Percentiles rank a stretch among this genome's conserved stretches.
phyloP scores from a whole-genome alignment of 2,113 vertebrate species.

The Scophthalmus maximus region DNA sequence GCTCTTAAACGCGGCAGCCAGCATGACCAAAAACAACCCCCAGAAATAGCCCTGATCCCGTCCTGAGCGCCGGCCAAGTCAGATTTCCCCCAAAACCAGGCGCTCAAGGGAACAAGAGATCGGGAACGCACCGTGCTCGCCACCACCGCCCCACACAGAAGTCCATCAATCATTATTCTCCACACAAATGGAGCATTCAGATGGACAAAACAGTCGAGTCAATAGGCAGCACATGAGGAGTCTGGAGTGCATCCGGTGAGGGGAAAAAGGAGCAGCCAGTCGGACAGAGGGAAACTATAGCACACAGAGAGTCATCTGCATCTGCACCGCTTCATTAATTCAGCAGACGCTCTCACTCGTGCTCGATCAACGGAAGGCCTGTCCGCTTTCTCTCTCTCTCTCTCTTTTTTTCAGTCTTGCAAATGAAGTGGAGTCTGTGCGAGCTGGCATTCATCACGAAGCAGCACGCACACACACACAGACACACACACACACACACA shows the following conservation, averaged over 20 bases:
- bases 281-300: slow-evolving; percentile 67
- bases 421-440: slow-evolving; percentile 47
- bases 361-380: slow-evolving; percentile 55
- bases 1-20: slow-evolving; percentile 44
- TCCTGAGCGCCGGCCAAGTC: slow-evolving; percentile 65
- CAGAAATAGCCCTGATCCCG: slow-evolving; percentile 71
- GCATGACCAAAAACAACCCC: slow-evolving; percentile 71
- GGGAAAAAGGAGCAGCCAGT: slow-evolving; percentile 68
- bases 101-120: slow-evolving; percentile 65
- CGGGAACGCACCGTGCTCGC: slow-evolving; percentile 54
- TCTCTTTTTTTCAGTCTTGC: no score
- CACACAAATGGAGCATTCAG: slow-evolving; percentile 78
- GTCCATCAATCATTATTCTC: slow-evolving; percentile 80
- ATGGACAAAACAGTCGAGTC: slow-evolving; percentile 76
- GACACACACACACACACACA: no score
- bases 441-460: slow-evolving; percentile 29
- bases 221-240: slow-evolving; percentile 78
- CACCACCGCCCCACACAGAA: slow-evolving; percentile 62
- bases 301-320: slow-evolving; percentile 66
- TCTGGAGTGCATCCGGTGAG: slow-evolving; percentile 77
- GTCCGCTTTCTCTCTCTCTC: slow-evolving; percentile 59
- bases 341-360: slow-evolving; percentile 62
- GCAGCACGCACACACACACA: slow-evolving; percentile 22
- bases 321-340: slow-evolving; percentile 76
- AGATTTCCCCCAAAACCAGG: slow-evolving; percentile 65